Conservation (phyloP, 2,888 invertebrate genomes). For the Dicycla oo region DNA sequence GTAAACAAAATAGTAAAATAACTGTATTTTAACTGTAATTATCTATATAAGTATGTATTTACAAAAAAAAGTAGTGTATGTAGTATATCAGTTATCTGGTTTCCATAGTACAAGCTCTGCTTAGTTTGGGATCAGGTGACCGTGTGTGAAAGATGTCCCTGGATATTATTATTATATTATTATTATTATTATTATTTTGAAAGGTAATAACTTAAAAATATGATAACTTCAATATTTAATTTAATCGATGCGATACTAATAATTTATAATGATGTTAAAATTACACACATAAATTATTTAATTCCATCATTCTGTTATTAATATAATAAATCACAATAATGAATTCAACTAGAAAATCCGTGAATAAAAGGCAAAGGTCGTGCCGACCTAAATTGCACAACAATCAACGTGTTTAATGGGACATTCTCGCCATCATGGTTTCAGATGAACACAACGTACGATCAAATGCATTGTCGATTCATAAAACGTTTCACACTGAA, state of each 20-base stretch:
- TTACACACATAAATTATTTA: slow-evolving; percentile 28
- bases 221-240: background rate
- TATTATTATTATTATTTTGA: too few relatives aligned
- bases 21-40: too few relatives aligned
- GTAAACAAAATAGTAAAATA: background rate
- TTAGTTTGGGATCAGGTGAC: too few relatives aligned
- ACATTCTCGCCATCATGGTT: slow-evolving; percentile 54
- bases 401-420: slow-evolving; percentile 63
- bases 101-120: too few relatives aligned
- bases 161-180: too few relatives aligned
- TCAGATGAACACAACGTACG: slow-evolving; percentile 63
- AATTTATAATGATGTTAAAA: slow-evolving; percentile 20
- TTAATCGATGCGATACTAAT: background rate
- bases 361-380: slow-evolving; percentile 69
- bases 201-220: background rate
- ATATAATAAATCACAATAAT: slow-evolving; percentile 53
- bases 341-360: slow-evolving; percentile 48
- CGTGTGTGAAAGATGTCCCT: too few relatives aligned
- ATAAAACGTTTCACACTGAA: slow-evolving; percentile 70
- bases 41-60: too few relatives aligned
- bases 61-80: too few relatives aligned
- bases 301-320: slow-evolving; percentile 40
- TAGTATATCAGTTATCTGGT: too few relatives aligned
- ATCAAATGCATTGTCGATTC: slow-evolving; percentile 71
- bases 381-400: slow-evolving; percentile 71